Evolutionary conservation across 2,888 invertebrate genomes (phyloP), one percentile per base, ranked within the genome.

Genomic region (Entomobrya proxima): DNA sequence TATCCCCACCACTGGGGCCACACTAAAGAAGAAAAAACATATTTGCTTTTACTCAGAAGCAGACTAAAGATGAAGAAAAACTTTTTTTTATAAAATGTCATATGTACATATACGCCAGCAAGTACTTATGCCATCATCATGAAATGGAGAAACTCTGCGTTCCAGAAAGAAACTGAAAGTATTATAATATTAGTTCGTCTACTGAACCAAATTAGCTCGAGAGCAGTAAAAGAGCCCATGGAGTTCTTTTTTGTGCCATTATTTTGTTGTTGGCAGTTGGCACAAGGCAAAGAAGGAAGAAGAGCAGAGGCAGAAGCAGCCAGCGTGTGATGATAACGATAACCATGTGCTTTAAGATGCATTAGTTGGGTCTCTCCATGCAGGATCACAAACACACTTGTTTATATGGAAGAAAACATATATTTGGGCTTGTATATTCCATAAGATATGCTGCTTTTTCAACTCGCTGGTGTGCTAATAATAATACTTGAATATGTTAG

Each of bases 321-420:
- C 67, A 67, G 67, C 40, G 67, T 67, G 67, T 67, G 67, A 67
- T 40, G 67, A 67, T 40, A 67, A 52, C 55, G 75, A 75, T 75
- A 75, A 75, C 75, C 75, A 75, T 75, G 75, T 75, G 75, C 75
- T 75, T 75, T 37, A 75, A 75, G 55, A 35, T 52, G 75, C 52
- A 75, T 75, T 75, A 74, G 21, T 24, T 35, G 24, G 18, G 35
- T 18, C 44, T 44, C 13, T 55, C 32, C 35, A 11, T 18, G 21
- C 37, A 5, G 13, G 13, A 52, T n/a, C 24, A 37, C 35, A 64
- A 2, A 6, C 50, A 55, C 55, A 13, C 55, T 27, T 55, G 55
- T 55, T 55, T 55, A 55, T 27, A 55, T 4, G 27, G 6, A 11
- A 27, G 1, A 58, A 30, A 13, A 30, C 24, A 13, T 55, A 55